Base-by-base conservation (phyloP, 53 echinoderm and acorn worm species). In the Temnopleurus reevesii region DNA sequence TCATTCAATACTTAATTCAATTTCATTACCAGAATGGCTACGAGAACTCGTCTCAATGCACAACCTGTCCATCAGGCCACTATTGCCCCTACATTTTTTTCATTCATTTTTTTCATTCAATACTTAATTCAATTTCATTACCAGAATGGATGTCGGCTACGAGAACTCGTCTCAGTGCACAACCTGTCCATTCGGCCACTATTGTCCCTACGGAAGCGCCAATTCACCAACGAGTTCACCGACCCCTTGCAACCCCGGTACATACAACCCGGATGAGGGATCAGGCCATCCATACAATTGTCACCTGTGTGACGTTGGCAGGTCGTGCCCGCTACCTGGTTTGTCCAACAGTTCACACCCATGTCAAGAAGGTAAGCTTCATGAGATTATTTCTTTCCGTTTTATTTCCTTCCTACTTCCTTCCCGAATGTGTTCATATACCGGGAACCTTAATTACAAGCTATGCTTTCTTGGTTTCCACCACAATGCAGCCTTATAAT, bases 321-420 rank as follows among this genome's bases (percentile, higher is more conserved):
- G 98, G 46, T 97, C 98, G 12, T 97, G 98, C 59, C 98, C 98
- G 0, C 84, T 95, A 2, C 89, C 98, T 2, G 95, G 94, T 61
- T 77, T 90, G 27, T 53, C 61, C 36, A 97, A 97, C 85, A 97
- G 98, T 57, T 93, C 98, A 2, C 95, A 97, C 61, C 98, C 98
- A n/a, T 97, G 98, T 92, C 92, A 92, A 55, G 94, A 97, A 95
- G 98, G 97, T 95, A 84, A 27, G 53, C n/a, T n/a, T n/a, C n/a
- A 51, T 51, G 53, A 15, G 15, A 51, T 51, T 51, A 51, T 51
- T 51, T 51, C n/a, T n/a, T n/a, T n/a, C n/a, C n/a, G n/a, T n/a
- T n/a, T n/a, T n/a, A n/a, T n/a, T n/a, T n/a, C n/a, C n/a, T n/a
- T n/a, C n/a, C n/a, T n/a, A n/a, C n/a, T n/a, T n/a, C n/a, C n/a